A percentile compares a stretch with the other conserved stretches of the same genome.
Evolutionary conservation across 2,113 vertebrate species (phyloP).

Genomic region (Cnemophilus loriae): DNA sequence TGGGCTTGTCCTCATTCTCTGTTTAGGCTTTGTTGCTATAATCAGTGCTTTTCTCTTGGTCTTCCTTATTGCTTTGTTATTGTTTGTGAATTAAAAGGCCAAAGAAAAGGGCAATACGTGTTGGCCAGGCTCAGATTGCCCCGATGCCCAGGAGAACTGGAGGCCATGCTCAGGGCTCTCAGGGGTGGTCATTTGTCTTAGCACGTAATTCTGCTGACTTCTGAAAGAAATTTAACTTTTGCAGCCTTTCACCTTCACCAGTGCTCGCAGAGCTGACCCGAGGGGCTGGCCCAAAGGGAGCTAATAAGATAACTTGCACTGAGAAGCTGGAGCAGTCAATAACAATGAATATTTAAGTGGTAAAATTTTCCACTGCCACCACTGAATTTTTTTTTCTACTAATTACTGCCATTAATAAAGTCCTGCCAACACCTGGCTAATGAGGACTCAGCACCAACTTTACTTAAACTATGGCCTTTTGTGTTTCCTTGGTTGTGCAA

Average conservation of each 20-base stretch:
- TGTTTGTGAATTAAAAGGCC: background rate
- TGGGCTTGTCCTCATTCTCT: background rate
- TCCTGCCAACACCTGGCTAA: constrained; percentile 51
- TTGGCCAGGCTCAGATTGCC: background rate
- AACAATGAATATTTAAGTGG: constrained; percentile 48
- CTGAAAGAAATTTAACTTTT: background rate
- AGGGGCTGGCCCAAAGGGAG: background rate
- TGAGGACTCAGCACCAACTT: constrained; percentile 35
- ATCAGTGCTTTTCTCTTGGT: background rate
- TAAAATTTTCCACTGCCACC: constrained; percentile 15
- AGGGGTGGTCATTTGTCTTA: background rate
- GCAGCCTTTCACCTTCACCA: background rate
- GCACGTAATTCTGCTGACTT: background rate
- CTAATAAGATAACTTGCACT: background rate
- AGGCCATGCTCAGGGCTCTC: background rate
- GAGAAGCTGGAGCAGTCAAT: background rate
- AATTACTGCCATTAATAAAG: constrained; percentile 66
- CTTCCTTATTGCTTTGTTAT: background rate
- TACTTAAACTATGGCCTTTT: constrained; percentile 42
- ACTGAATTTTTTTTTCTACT: background rate
- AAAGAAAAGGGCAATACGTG: background rate
- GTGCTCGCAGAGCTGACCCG: background rate
- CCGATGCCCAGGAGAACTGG: background rate
- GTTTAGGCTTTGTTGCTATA: background rate
- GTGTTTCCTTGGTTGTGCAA: constrained; percentile 2